These are phyloP conservation scores for Calephelis perditalis DNA, from an alignment of 2,888 invertebrate species.

Conservation along the genomic window DNA sequence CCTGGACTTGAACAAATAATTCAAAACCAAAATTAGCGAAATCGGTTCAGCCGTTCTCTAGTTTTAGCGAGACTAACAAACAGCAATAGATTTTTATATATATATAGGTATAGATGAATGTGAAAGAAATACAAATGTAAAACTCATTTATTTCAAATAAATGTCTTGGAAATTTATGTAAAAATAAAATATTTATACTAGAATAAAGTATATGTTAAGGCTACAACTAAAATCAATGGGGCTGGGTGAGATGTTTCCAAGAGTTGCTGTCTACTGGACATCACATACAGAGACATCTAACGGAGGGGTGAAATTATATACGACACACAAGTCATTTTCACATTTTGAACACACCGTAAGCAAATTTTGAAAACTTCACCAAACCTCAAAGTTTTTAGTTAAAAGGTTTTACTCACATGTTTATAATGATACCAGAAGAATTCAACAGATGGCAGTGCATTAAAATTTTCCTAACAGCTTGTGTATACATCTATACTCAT, in stretches of 20 bases:
- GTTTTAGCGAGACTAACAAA: no score
- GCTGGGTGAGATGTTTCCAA: background rate
- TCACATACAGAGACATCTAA: background rate
- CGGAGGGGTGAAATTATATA: background rate
- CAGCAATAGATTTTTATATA: no score
- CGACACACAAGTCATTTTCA: background rate
- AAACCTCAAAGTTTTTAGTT: background rate
- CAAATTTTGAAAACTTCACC: background rate
- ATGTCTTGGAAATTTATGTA: no score
- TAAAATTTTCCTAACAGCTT: no score
- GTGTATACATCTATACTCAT: background rate
- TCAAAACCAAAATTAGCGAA: no score
- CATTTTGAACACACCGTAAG: background rate
- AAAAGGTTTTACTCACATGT: background rate
- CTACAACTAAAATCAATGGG: no score
- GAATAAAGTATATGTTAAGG: no score
- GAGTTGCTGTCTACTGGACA: background rate
- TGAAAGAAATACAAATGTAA: no score
- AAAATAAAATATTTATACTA: background rate
- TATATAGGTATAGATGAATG: no score
- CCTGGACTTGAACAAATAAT: no score
- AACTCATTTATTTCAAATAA: no score
- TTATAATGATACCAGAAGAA: background rate
- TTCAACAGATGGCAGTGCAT: background rate
- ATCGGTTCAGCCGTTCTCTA: no score